Base-by-base conservation (phyloP, 2,888 invertebrate genomes). In the Lottia scabra region DNA sequence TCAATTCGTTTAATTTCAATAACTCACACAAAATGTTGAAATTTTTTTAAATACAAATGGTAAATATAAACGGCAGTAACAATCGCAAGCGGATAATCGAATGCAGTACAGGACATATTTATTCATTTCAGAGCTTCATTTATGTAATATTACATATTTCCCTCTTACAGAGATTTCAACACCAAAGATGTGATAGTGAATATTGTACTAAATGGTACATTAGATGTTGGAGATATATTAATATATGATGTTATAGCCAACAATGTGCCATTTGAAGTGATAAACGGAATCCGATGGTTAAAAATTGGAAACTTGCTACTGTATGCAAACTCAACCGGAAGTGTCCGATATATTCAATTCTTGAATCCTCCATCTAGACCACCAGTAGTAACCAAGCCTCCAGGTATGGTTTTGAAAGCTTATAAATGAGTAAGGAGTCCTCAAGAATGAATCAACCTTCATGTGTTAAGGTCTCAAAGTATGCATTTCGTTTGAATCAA, bases 161-260 rank as follows among this genome's bases (percentile, higher is more conserved):
- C 23, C 23, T 23, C 4, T 56, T 56, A 23, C 64, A 70, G 70
- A 27, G 46, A 63, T 16, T 44, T 38, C n/a, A 16, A 27, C 16
- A 46, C 15, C 13, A 64, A 64, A 8, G 30, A 45, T 48, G n/a
- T 70, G 30, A 30, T 45, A 46, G 65, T 65, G 8, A 46, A 70
- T 64, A 65, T 70, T 23, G 19, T 70, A 19, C 30, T 70, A 13
- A 26, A 63, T 15, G 70, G 70, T 8, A 70, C 70, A 8, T 38
- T 48, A 19, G 70, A 70, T 65, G 64, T 64, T 23, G 70, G 70
- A 13, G 63, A 48, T 4, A 12, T 64, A 8, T 15, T 70, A 5
- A 45, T 70, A 16, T 70, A 46, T 48, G 70, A 70, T 65, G 46
- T 70, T 38, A 64, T 70, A 3, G 48, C 44, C 65, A 27, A 19